Conservation (phyloP, 2,888 invertebrate species). For the Eurytoma californica region DNA sequence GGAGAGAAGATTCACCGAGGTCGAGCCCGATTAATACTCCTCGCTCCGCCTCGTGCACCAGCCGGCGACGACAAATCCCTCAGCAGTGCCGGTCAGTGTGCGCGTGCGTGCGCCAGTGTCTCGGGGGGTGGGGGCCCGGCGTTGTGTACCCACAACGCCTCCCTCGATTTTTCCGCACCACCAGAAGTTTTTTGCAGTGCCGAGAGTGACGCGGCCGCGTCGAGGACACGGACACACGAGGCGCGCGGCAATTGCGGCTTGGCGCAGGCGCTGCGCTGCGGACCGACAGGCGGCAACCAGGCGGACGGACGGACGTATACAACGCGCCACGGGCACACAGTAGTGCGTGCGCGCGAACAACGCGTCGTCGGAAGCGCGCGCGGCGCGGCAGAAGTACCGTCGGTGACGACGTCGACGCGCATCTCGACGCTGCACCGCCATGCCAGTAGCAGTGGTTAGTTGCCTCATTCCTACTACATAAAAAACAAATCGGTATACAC, state of each 20-base stretch:
- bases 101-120: background rate
- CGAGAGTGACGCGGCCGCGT: background rate
- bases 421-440: conserved; percentile 42
- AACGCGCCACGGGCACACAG: background rate
- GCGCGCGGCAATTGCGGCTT: background rate
- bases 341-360: conserved; percentile 4
- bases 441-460: conserved; percentile 58
- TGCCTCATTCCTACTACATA: no score
- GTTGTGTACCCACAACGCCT: background rate
- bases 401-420: background rate
- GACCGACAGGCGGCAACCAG: background rate
- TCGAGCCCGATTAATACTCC: background rate
- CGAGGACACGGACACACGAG: background rate
- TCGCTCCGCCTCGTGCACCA: background rate
- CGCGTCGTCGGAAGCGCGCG: conserved; percentile 25
- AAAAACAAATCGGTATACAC: no score
- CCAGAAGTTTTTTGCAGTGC: background rate
- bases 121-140: background rate
- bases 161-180: background rate
- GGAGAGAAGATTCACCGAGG: no score
- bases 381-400: background rate
- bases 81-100: background rate
- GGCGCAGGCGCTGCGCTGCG: conserved; percentile 17
- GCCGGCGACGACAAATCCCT: background rate
- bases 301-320: conserved; percentile 4